Evolutionary conservation across 2,113 vertebrate species (phyloP).

Genomic region (Colinus virginianus): DNA sequence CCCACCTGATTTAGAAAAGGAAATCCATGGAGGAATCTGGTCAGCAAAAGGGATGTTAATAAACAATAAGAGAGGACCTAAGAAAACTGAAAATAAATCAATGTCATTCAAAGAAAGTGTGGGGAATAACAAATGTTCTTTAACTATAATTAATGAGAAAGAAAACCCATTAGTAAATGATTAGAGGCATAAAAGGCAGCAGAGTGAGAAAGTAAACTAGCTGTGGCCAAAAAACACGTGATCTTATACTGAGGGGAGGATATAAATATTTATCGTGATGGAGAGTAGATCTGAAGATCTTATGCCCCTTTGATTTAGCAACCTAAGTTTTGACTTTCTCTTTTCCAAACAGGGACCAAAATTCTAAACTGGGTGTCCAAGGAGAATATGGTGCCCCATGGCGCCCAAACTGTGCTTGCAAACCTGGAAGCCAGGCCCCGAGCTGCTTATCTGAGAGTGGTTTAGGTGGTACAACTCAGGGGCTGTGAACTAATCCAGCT

Average conservation of each 20-base stretch:
- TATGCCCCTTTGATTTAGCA: background rate
- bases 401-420: background rate
- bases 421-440: background rate
- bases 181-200: background rate
- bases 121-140: background rate
- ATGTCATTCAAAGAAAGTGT: background rate
- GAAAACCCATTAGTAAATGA: background rate
- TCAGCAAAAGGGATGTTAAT: background rate
- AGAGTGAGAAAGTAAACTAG: background rate
- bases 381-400: background rate
- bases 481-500: background rate
- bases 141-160: background rate
- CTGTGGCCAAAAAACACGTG: background rate
- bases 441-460: background rate
- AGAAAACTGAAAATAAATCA: background rate
- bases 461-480: fast-evolving
- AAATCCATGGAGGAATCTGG: background rate
- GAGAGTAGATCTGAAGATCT: background rate
- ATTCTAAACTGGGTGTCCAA: background rate
- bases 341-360: background rate
- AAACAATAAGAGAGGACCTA: background rate
- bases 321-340: background rate
- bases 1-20: background rate
- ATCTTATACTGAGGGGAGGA: background rate
- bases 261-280: background rate